Percentiles rank a stretch among this genome's conserved stretches.
Conservation (phyloP, 2,113 vertebrate genomes). For the Barnardius zonarius region DNA sequence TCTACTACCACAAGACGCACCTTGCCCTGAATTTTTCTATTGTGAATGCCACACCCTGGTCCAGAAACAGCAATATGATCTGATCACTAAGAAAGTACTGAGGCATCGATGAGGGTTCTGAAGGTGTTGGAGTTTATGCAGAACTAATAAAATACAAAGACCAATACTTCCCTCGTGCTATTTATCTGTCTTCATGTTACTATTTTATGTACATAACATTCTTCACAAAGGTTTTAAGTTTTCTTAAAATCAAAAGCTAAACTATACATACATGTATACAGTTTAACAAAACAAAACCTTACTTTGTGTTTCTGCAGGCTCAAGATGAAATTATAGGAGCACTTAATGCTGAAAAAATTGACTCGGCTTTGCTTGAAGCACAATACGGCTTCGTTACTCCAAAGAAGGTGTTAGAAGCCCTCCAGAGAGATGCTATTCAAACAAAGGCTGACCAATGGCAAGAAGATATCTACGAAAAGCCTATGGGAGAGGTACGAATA, state of each 20-base stretch:
- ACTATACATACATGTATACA: neutral
- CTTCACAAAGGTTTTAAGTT: neutral
- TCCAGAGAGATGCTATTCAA: constrained; percentile 92
- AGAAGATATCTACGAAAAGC: constrained; percentile 93
- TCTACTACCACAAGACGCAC: neutral
- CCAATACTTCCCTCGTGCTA: neutral
- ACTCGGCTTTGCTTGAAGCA: constrained; percentile 91
- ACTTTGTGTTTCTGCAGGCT: constrained; percentile 80
- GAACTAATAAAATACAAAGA: constrained; percentile 1
- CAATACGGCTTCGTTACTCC: constrained; percentile 94
- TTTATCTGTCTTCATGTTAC: neutral
- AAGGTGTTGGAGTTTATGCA: neutral
- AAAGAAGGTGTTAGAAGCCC: constrained; percentile 89
- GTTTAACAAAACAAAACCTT: constrained; percentile 31
- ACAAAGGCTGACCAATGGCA: constrained; percentile 79
- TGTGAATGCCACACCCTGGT: neutral
- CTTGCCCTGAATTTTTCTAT: neutral
- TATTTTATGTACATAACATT: neutral
- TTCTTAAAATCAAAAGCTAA: neutral
- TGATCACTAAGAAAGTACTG: neutral
- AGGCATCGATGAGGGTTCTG: neutral
- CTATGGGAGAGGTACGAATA: constrained; percentile 89
- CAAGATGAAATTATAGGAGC: constrained; percentile 96
- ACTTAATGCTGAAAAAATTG: constrained; percentile 93
- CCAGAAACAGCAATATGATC: neutral